Evolutionary conservation across 2,797 vertebrate genomes (phyloP).

Genomic region (Dermochelys coriacea): DNA sequence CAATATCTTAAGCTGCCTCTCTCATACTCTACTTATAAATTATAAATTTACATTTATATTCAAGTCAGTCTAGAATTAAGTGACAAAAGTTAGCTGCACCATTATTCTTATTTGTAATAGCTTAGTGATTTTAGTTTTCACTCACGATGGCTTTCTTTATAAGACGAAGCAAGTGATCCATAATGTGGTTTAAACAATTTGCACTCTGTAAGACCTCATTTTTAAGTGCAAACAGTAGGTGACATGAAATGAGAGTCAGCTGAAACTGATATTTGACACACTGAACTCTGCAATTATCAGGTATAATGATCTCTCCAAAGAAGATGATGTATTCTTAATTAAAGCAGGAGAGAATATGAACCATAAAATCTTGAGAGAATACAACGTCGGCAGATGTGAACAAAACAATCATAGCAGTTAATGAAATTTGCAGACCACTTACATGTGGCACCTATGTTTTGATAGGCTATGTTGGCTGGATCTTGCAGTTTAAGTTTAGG

Average conservation of each 20-base stretch:
- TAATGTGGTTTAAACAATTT: not conserved
- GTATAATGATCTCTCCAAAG: not conserved
- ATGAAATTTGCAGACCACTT: accelerated
- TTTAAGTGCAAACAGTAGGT: not conserved
- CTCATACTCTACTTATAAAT: not conserved
- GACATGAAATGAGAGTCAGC: not conserved
- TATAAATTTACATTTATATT: not conserved
- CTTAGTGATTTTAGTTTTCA: not conserved
- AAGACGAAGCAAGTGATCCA: not conserved
- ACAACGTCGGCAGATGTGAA: not conserved
- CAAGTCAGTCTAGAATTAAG: accelerated
- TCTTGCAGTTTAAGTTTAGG: not conserved
- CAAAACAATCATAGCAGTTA: not conserved
- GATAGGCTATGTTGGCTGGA: not conserved
- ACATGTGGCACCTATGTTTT: not conserved
- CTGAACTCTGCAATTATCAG: not conserved
- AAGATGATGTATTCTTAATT: not conserved
- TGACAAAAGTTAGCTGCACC: not conserved
- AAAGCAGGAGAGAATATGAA: not conserved
- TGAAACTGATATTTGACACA: not conserved
- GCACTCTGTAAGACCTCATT: not conserved
- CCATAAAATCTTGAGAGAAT: not conserved
- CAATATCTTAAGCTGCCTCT: not conserved
- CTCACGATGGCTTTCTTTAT: not conserved
- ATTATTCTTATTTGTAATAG: accelerated